Conservation (phyloP, 1,140 invertebrate species). For the Triops longicaudatus region DNA sequence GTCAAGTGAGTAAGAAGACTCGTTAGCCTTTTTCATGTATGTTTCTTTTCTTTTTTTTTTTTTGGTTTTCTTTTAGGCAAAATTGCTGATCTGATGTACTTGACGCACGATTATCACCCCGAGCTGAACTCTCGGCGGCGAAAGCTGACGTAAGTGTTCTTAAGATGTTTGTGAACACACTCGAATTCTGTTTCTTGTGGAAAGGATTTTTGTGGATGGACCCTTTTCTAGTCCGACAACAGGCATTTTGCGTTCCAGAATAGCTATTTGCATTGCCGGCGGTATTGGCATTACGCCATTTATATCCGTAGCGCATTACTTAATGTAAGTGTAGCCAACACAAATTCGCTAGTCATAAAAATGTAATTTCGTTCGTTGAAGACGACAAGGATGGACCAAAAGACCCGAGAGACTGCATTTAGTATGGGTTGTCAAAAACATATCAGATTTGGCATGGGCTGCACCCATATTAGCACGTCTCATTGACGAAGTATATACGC, state of each 20-base stretch:
- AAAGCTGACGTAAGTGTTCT: neutral
- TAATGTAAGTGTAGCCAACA: conserved; percentile 20
- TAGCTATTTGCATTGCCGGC: conserved; percentile 22
- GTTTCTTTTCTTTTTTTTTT: neutral
- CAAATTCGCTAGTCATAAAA: neutral
- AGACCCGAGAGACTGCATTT: conserved; percentile 21
- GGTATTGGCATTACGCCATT: conserved; percentile 21
- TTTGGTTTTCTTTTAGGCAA: neutral
- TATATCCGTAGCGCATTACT: neutral
- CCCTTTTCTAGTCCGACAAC: conserved; percentile 21
- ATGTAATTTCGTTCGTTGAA: neutral
- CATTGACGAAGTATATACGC: neutral
- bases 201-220: conserved; percentile 16
- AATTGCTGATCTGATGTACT: neutral
- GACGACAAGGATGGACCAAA: conserved; percentile 20
- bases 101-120: neutral
- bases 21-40: neutral
- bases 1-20: conserved; percentile 21
- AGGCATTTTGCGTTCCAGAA: neutral
- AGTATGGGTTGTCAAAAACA: conserved; percentile 12
- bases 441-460: neutral
- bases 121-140: neutral
- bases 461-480: conserved; percentile 18
- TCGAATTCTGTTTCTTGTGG: neutral
- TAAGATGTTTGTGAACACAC: neutral